Percentiles rank a stretch among this genome's conserved stretches.
phyloP scores from a whole-genome alignment of 2,797 vertebrate genomes.

The Pantherophis vulpinus region DNA sequence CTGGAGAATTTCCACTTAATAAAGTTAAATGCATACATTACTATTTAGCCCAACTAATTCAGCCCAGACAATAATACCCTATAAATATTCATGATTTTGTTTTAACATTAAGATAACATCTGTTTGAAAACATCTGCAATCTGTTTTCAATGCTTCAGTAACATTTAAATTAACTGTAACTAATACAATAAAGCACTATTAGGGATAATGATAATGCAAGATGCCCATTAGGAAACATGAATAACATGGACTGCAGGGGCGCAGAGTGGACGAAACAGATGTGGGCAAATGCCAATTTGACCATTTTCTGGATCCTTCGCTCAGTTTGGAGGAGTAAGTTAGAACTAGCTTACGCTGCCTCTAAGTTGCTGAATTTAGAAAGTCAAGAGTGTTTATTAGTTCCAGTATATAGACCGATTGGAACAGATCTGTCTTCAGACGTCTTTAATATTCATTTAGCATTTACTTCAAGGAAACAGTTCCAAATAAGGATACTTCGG shows the following conservation, averaged over 20 bases:
- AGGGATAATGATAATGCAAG: constrained; percentile 81
- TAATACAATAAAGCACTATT: constrained; percentile 82
- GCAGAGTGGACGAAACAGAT: constrained; percentile 3
- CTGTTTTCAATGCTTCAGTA: constrained; percentile 87
- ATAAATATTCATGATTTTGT: constrained; percentile 95
- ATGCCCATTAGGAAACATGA: constrained; percentile 66
- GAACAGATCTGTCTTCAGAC: background rate
- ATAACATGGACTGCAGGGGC: constrained; percentile 57
- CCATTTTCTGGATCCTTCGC: background rate
- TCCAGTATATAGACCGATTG: background rate
- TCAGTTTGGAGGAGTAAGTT: constrained; percentile 22
- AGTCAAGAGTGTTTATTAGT: background rate
- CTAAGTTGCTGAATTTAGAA: background rate
- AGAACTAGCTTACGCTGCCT: constrained; percentile 1
- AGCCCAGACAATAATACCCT: constrained; percentile 79
- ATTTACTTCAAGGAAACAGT: background rate
- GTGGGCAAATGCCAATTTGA: constrained; percentile 53
- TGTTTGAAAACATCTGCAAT: constrained; percentile 92
- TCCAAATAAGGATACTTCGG: background rate
- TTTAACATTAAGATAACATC: constrained; percentile 91
- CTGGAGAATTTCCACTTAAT: constrained; percentile 60
- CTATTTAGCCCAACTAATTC: constrained; percentile 73
- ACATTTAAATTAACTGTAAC: constrained; percentile 81
- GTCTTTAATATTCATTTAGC: background rate
- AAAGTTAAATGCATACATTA: constrained; percentile 62